Evolutionary conservation across 2,888 invertebrate species (phyloP).

Genomic region (Oligia fasciuncula): DNA sequence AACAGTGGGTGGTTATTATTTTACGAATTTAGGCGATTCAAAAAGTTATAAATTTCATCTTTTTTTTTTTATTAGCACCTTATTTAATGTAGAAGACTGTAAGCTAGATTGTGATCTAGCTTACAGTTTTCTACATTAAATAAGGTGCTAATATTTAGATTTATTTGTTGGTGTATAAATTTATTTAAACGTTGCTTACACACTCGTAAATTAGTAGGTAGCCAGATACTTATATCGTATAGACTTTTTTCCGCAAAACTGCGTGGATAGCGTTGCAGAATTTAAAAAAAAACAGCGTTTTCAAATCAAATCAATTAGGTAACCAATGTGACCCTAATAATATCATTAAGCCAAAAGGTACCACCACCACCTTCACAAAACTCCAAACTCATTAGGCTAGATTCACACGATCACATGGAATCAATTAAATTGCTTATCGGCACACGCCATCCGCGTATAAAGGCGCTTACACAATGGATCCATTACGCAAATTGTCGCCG

Average conservation of each 20-base stretch:
- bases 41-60: not conserved
- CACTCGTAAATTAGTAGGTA: not conserved
- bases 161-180: no score
- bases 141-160: no score
- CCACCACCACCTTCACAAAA: constrained; percentile 22
- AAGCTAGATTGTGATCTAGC: not conserved
- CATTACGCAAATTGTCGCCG: constrained; percentile 88
- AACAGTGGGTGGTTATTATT: not conserved
- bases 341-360: constrained; percentile 22
- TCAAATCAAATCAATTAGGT: not conserved
- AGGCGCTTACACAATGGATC: constrained; percentile 84
- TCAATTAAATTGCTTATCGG: constrained; percentile 78
- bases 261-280: not conserved
- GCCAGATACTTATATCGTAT: not conserved
- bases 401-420: constrained; percentile 77
- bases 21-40: not conserved
- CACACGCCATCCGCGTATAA: constrained; percentile 86
- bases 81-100: not conserved
- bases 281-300: not conserved
- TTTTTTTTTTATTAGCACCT: not conserved
- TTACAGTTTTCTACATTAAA: no score
- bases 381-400: constrained; percentile 76
- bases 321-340: not conserved
- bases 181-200: not conserved
- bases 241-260: not conserved